Percentiles rank a stretch among this genome's conserved stretches.
Conservation (phyloP, 2,797 vertebrate species). For the Taeniopygia guttata region DNA sequence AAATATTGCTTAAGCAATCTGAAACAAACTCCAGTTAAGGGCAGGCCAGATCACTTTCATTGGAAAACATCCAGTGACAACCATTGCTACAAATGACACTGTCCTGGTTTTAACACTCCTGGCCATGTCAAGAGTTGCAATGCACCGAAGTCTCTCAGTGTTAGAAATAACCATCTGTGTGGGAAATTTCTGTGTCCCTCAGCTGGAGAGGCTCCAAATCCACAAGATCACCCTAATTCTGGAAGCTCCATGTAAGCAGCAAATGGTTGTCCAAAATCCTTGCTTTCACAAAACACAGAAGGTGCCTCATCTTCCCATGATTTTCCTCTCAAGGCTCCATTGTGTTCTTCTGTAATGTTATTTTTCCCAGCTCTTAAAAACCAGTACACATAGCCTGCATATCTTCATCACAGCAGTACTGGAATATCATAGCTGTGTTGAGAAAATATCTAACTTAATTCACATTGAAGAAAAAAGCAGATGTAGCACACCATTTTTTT, state of each 20-base stretch:
- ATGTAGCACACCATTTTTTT: neutral
- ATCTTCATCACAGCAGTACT: neutral
- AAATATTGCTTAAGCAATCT: neutral
- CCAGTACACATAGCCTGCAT: neutral
- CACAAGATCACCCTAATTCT: neutral
- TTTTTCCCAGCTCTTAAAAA: neutral
- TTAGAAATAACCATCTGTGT: neutral
- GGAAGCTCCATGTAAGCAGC: neutral
- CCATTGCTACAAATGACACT: neutral
- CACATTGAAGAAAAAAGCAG: neutral
- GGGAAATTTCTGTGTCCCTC: neutral
- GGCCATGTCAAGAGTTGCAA: neutral
- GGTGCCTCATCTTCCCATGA: neutral
- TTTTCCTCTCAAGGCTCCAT: neutral
- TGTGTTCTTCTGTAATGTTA: neutral
- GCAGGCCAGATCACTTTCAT: neutral
- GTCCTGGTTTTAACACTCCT: neutral
- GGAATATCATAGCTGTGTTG: neutral
- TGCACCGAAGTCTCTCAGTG: fast-evolving
- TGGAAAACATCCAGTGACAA: neutral
- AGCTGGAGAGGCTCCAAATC: neutral
- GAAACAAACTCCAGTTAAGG: neutral
- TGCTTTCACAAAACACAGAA: neutral
- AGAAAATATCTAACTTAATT: neutral
- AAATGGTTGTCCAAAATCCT: neutral